Base-by-base conservation (phyloP, 2,888 invertebrate genomes). In the Dasysyrphus albostriatus region DNA sequence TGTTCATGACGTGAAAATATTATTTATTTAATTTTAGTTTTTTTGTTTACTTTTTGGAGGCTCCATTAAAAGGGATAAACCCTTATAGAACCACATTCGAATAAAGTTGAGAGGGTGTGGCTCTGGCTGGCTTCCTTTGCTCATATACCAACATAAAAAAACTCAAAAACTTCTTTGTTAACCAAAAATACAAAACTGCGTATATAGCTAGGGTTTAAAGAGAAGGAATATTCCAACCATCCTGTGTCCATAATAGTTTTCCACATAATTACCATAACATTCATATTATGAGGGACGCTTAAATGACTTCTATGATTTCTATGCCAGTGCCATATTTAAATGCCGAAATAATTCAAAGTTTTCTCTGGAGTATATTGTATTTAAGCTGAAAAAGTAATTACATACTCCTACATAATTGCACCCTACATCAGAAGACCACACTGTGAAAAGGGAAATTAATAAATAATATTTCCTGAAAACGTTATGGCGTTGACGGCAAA, bases 1-100 rank as follows among this genome's bases (percentile, higher is more conserved):
- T 67, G 67, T 51, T 69, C 19, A 51, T 69, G 67, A 69, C 51
- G 37, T 69, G 37, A 47, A 37, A 51, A 39, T 69, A 51, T 16
- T 37, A 37, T 49, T 51, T 34, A 24, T 24, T 24, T 24, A 1
- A 24, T 24, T 24, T n/a, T n/a, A n/a, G n/a, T n/a, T n/a, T n/a
- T n/a, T n/a, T n/a, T n/a, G n/a, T n/a, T n/a, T n/a, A n/a, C n/a
- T n/a, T n/a, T n/a, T 3, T 24, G 24, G 24, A 3, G 24, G 24
- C 24, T 24, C 24, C 24, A 24, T 24, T 24, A 24, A 24, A 24
- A 24, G 24, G 24, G 24, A 24, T 24, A 24, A 24, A 24, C 24
- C 24, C 24, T 24, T 24, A 24, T 3, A 24, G 0, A 63, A 44
- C 42, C 42, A 47, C 63, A 44, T 44, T 44, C 32, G n/a, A 6